Evolutionary conservation across 1,140 invertebrate genomes (phyloP).

Genomic region (Thaumetopoea pityocampa): DNA sequence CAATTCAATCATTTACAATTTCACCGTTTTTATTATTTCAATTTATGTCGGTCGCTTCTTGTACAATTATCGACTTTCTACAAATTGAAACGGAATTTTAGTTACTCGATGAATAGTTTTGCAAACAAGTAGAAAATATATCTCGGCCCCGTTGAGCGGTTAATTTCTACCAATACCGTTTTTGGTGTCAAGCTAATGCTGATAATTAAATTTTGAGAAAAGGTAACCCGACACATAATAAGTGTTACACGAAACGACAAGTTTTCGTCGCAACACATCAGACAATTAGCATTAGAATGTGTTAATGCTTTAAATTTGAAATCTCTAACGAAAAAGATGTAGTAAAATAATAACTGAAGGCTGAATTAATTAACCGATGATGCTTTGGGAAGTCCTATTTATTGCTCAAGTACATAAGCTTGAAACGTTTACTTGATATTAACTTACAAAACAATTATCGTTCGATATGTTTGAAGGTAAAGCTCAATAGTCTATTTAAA

Average conservation of each 20-base stretch:
- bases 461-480: no score
- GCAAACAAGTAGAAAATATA: conserved; percentile 40
- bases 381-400: conserved; percentile 6
- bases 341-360: conserved; percentile 17
- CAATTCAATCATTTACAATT: conserved; percentile 40
- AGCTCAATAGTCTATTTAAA: conserved; percentile 20
- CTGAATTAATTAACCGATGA: conserved; percentile 4
- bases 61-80: conserved; percentile 55
- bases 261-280: conserved; percentile 42
- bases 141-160: conserved; percentile 19
- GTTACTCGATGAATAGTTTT: conserved; percentile 38
- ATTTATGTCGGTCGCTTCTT: conserved; percentile 18
- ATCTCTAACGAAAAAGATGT: conserved; percentile 32
- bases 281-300: conserved; percentile 63
- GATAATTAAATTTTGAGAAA: conserved; percentile 72
- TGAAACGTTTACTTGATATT: no score
- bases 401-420: no score
- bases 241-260: conserved; percentile 57
- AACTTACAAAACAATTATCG: no score
- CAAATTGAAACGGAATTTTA: conserved; percentile 46
- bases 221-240: conserved; percentile 56
- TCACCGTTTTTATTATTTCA: conserved; percentile 23
- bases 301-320: conserved; percentile 62
- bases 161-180: conserved; percentile 30
- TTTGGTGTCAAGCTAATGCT: conserved; percentile 58